Percentiles rank a stretch among this genome's conserved stretches.
phyloP scores from a whole-genome alignment of 1,140 invertebrate genomes.

The Meloidogyne hapla region DNA sequence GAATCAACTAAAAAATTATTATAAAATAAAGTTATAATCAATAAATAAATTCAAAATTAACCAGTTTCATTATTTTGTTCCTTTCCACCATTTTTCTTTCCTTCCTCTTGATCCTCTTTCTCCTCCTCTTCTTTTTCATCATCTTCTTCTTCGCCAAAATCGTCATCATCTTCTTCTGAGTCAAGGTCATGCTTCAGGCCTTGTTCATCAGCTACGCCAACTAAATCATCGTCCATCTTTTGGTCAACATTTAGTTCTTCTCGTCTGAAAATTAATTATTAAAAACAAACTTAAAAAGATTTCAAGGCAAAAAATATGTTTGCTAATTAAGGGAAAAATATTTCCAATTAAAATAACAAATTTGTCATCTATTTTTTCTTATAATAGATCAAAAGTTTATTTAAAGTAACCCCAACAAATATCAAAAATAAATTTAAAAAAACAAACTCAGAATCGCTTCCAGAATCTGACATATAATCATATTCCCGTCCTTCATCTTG shows the following conservation, averaged over 20 bases:
- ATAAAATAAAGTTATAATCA: too few species aligned
- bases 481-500: constrained; percentile 63
- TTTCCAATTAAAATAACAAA: too few species aligned
- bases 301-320: too few species aligned
- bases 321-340: constrained; percentile 3
- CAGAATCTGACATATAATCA: constrained; percentile 63
- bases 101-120: constrained; percentile 41
- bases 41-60: not conserved
- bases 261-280: constrained; percentile 41
- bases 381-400: not conserved
- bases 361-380: too few species aligned
- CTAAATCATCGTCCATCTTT: constrained; percentile 59
- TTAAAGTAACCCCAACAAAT: not conserved
- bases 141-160: constrained; percentile 41
- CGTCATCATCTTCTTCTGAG: constrained; percentile 41
- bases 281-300: not conserved
- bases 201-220: constrained; percentile 57
- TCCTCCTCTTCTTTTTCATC: constrained; percentile 45
- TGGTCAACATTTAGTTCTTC: constrained; percentile 55
- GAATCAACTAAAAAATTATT: not conserved
- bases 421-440: not conserved
- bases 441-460: constrained; percentile 61
- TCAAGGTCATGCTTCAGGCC: constrained; percentile 48
- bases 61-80: not conserved
- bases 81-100: constrained; percentile 12